A percentile compares a stretch with the other conserved stretches of the same genome.
Conservation (phyloP, 2,888 invertebrate species). For the Polydesmus complanatus region DNA sequence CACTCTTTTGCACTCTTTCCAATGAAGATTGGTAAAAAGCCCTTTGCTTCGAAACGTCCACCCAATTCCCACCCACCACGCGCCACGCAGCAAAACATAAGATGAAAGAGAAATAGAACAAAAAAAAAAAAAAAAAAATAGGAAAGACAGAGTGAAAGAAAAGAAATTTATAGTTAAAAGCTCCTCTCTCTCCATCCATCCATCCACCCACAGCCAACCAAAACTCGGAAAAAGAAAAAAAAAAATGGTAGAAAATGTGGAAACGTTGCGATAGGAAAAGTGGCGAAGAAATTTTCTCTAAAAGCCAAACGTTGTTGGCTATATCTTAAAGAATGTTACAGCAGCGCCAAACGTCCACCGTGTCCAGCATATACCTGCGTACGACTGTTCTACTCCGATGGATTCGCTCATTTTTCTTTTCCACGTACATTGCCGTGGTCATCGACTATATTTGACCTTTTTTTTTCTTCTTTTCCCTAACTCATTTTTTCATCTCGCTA, state of each 20-base stretch:
- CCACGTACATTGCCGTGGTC: background rate
- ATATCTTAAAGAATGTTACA: background rate
- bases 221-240: background rate
- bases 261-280: background rate
- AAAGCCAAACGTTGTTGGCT: background rate
- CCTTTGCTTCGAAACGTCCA: background rate
- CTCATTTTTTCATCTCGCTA: too few species aligned
- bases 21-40: background rate
- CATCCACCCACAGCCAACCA: background rate
- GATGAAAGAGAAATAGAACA: background rate
- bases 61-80: background rate
- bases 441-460: background rate
- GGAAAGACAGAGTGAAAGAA: background rate
- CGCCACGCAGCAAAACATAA: background rate
- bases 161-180: background rate
- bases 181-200: background rate
- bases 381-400: too few species aligned
- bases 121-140: background rate
- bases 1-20: background rate
- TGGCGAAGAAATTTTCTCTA: background rate
- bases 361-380: background rate
- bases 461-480: background rate
- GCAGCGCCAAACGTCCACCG: background rate
- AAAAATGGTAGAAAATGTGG: background rate
- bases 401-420: background rate